Evolutionary conservation across 2,797 vertebrate species (phyloP).

Genomic region (Poecile montanus): DNA sequence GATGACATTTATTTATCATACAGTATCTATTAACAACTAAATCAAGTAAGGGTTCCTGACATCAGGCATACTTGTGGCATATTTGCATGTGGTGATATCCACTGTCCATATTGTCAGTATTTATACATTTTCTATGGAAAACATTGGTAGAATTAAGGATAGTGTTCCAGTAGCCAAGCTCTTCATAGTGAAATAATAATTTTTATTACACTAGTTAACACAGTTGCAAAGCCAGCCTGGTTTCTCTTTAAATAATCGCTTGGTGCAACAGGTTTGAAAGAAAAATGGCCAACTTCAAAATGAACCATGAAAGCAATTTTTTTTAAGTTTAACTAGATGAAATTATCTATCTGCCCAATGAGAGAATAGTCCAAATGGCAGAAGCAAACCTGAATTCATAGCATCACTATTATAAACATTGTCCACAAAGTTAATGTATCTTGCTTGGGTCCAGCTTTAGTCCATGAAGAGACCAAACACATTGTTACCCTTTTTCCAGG

Average conservation of each 20-base stretch:
- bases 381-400: neutral
- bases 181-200: neutral
- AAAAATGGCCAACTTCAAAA: neutral
- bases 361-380: neutral
- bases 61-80: neutral
- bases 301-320: rapidly evolving
- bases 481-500: neutral
- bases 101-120: neutral
- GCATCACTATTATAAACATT: neutral
- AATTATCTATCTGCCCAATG: neutral
- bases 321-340: neutral
- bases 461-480: neutral
- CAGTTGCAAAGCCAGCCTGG: neutral
- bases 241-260: neutral
- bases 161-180: neutral
- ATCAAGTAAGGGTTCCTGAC: neutral
- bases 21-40: neutral
- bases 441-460: neutral
- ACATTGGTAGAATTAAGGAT: neutral
- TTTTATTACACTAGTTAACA: neutral
- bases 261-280: neutral
- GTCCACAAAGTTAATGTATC: neutral
- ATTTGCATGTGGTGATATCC: neutral
- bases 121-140: neutral
- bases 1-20: neutral